Conservation (phyloP, 2,113 vertebrate genomes). For the Pagrus major region DNA sequence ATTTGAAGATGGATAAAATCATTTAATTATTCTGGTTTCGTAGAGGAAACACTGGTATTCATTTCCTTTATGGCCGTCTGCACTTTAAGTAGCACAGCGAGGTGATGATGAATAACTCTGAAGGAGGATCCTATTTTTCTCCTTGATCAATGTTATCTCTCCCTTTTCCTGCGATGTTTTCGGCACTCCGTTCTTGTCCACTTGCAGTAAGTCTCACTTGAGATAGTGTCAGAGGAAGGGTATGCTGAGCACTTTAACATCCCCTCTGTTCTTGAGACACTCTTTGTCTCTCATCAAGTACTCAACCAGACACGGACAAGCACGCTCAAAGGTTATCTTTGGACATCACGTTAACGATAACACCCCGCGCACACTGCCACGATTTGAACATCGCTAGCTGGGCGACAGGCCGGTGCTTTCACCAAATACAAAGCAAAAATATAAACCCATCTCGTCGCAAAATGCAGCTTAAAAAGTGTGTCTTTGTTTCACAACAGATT, state of each 20-base stretch:
- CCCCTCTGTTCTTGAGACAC: slow-evolving; percentile 66
- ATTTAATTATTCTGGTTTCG: slow-evolving; percentile 54
- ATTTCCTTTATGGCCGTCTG: slow-evolving; percentile 40
- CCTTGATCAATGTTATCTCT: slow-evolving; percentile 79
- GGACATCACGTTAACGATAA: slow-evolving; percentile 58
- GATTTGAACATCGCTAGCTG: not conserved
- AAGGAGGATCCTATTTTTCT: slow-evolving; percentile 70
- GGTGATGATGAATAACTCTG: slow-evolving; percentile 72
- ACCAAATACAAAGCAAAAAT: slow-evolving; percentile 15
- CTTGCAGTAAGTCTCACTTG: slow-evolving; percentile 75
- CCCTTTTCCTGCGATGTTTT: slow-evolving; percentile 37
- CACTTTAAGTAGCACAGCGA: slow-evolving; percentile 49
- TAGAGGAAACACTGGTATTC: slow-evolving; percentile 17
- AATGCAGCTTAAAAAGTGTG: slow-evolving; percentile 25
- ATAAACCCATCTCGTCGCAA: not conserved
- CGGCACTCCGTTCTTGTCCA: slow-evolving; percentile 65
- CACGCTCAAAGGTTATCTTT: slow-evolving; percentile 72
- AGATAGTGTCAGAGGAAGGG: slow-evolving; percentile 80
- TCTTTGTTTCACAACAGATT: slow-evolving; percentile 52
- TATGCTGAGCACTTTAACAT: slow-evolving; percentile 70
- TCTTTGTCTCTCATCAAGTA: slow-evolving; percentile 72
- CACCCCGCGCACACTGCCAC: slow-evolving; percentile 19
- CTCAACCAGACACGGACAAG: slow-evolving; percentile 58
- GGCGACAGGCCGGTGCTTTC: not conserved
- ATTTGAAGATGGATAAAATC: slow-evolving; percentile 28